These are phyloP conservation scores for Dasyurus viverrinus DNA, from an alignment of 2,113 vertebrate species.

Conservation along the genomic window DNA sequence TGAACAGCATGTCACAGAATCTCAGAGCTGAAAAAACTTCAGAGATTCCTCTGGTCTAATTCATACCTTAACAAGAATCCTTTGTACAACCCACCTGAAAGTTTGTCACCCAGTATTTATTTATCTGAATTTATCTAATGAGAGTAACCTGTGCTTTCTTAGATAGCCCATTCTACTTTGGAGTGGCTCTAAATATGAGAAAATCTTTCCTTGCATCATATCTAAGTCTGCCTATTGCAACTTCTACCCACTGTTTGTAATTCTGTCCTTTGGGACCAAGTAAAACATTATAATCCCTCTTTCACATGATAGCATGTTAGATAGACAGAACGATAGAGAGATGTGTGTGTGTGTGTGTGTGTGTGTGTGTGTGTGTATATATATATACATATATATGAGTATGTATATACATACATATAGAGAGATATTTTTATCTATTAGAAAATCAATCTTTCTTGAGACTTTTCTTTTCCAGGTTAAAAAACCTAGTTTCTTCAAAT, in stretches of 20 bases:
- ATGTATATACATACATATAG: too few relatives aligned
- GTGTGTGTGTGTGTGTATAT: too few relatives aligned
- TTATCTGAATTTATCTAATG: background rate
- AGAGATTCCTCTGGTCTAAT: background rate
- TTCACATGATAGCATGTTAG: background rate
- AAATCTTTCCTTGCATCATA: background rate
- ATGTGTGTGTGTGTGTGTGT: too few relatives aligned
- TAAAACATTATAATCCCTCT: background rate
- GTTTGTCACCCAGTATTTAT: background rate
- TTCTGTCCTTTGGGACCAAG: background rate
- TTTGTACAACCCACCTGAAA: background rate
- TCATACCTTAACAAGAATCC: background rate
- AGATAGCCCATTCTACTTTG: background rate
- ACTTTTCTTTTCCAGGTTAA: background rate
- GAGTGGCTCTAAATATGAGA: background rate
- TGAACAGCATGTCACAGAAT: background rate
- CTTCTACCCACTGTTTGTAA: background rate
- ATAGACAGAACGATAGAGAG: background rate
- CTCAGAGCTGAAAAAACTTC: background rate
- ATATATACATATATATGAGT: too few relatives aligned
- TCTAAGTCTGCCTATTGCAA: background rate
- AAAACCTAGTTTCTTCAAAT: background rate
- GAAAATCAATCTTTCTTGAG: background rate
- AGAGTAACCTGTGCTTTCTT: background rate
- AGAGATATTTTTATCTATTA: background rate